Percentiles rank a stretch among this genome's conserved stretches.
phyloP scores from a whole-genome alignment of 2,888 invertebrate genomes.

The Slavum lentiscoides region DNA sequence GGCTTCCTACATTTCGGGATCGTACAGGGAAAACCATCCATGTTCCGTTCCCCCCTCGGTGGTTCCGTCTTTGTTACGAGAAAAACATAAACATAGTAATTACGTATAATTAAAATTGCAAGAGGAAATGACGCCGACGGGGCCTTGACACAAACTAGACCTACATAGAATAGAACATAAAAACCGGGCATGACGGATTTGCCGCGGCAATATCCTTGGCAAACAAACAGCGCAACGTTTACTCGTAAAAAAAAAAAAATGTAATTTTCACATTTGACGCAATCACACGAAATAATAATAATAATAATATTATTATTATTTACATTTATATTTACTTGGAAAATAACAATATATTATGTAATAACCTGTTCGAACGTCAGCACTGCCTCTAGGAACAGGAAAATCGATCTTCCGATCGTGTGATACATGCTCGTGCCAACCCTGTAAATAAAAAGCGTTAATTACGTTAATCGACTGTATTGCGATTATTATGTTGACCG shows the following conservation, averaged over 20 bases:
- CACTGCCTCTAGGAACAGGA: constrained; percentile 88
- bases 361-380: constrained; percentile 80
- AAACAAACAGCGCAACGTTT: background rate
- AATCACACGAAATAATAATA: too few relatives aligned
- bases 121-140: background rate
- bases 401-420: constrained; percentile 84
- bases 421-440: constrained; percentile 86
- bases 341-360: background rate
- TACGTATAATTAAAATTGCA: background rate
- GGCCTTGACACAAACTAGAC: constrained; percentile 51
- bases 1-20: too few relatives aligned
- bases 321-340: background rate
- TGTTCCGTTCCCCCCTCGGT: too few relatives aligned
- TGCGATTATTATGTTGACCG: background rate
- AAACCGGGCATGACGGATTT: constrained; percentile 55
- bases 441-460: constrained; percentile 61
- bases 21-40: too few relatives aligned
- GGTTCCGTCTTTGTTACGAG: too few relatives aligned
- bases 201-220: background rate
- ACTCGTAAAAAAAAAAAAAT: too few relatives aligned
- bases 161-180: background rate
- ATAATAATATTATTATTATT: too few relatives aligned
- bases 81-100: too few relatives aligned
- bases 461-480: background rate
- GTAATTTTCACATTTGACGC: too few relatives aligned